These are phyloP conservation scores for Agelas oroides DNA, from an alignment of 37 sponge, comb jelly and placozoan genomes.

Conservation along the genomic window DNA sequence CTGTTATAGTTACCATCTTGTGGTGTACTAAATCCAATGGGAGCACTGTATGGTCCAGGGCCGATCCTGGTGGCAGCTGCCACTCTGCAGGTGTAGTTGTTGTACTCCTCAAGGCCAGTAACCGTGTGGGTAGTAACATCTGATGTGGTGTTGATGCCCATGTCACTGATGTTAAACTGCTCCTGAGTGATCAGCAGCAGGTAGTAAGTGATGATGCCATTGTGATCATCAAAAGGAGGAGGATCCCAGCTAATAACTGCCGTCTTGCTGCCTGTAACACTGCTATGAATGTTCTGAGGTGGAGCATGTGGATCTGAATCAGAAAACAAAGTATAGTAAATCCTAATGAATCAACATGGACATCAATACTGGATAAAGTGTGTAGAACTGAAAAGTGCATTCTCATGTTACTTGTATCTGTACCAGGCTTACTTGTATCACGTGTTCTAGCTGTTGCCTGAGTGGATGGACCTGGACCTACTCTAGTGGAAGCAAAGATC, in stretches of 20 bases:
- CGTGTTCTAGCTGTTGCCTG: background rate
- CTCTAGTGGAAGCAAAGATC: background rate
- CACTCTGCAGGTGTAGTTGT: constrained; percentile 15
- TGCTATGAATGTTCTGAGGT: background rate
- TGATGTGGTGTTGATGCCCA: background rate
- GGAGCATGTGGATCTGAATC: background rate
- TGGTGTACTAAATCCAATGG: background rate
- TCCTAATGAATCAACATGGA: too few species aligned
- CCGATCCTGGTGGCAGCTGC: constrained; percentile 3
- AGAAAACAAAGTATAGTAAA: too few species aligned
- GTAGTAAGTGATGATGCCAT: constrained; percentile 35
- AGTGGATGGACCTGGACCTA: background rate
- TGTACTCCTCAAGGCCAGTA: background rate
- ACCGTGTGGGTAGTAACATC: background rate
- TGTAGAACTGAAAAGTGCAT: too few species aligned
- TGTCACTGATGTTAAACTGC: background rate
- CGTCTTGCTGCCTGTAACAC: background rate
- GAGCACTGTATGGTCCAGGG: constrained; percentile 10
- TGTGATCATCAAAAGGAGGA: constrained; percentile 34
- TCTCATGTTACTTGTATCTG: too few species aligned
- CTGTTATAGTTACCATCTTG: background rate
- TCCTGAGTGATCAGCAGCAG: background rate
- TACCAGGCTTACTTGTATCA: background rate
- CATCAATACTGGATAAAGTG: background rate
- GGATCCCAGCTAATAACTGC: constrained; percentile 16